Evolutionary conservation across 37 sponge, comb jelly and placozoan genomes (phyloP).

Genomic region (Oscarella lobularis): DNA sequence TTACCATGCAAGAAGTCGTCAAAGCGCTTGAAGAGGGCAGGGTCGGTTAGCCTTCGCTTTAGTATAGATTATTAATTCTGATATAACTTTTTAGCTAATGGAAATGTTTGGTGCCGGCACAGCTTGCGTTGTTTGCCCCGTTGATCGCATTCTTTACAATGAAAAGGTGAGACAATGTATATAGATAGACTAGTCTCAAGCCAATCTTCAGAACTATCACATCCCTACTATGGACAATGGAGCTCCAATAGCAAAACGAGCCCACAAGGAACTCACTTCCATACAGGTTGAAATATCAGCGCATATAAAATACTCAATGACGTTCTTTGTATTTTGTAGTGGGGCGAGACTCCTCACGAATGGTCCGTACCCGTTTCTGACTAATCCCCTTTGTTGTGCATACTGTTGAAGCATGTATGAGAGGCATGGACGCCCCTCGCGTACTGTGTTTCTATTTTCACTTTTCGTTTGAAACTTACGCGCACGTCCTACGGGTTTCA

Average conservation of each 20-base stretch:
- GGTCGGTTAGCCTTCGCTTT: conserved; percentile 24
- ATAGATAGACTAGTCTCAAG: not conserved
- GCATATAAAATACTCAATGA: too few relatives aligned
- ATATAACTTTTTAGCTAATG: conserved; percentile 31
- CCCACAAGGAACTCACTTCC: not conserved
- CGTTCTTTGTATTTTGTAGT: too few relatives aligned
- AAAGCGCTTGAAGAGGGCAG: conserved; percentile 62
- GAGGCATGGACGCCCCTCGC: too few relatives aligned
- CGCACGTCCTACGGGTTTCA: too few relatives aligned
- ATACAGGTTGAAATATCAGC: too few relatives aligned
- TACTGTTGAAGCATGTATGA: too few relatives aligned
- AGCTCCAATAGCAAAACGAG: not conserved
- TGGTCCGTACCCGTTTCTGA: not conserved
- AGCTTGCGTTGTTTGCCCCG: conserved; percentile 94
- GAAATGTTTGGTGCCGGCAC: conserved; percentile 99
- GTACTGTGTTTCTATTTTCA: too few relatives aligned
- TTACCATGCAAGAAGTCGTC: conserved; percentile 75
- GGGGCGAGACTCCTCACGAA: not conserved
- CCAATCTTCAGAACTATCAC: not conserved
- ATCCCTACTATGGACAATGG: not conserved
- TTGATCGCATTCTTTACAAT: conserved; percentile 62
- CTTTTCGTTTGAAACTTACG: too few relatives aligned
- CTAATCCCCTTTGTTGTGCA: too few relatives aligned
- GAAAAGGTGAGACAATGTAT: conserved; percentile 76
- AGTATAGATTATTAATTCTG: not conserved